Conservation (phyloP, 2,113 vertebrate species). For the Pagrus major region DNA sequence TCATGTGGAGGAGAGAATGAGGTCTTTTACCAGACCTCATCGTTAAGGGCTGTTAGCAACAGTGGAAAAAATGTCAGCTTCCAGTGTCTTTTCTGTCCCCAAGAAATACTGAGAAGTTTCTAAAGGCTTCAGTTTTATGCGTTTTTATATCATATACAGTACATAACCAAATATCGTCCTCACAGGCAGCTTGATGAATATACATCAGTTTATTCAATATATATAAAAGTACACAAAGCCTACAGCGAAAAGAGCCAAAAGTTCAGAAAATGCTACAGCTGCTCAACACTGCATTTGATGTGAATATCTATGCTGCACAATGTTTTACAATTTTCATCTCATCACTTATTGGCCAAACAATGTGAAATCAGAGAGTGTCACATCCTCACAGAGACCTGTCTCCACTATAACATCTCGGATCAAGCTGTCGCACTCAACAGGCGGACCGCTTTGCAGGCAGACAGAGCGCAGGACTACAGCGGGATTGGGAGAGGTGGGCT, state of each 20-base stretch:
- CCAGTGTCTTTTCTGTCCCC: background rate
- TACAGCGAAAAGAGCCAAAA: no score
- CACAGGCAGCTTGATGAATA: background rate
- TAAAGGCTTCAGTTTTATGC: background rate
- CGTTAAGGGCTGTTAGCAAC: conserved; percentile 7
- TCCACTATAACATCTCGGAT: no score
- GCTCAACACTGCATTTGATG: background rate
- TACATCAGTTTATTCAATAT: background rate
- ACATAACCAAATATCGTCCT: background rate
- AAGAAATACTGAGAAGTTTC: background rate
- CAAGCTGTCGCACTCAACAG: no score
- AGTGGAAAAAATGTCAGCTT: conserved; percentile 5
- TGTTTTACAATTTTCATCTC: no score
- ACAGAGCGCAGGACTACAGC: no score
- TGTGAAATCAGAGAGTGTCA: no score
- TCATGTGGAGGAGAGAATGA: conserved; percentile 28
- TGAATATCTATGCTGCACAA: background rate
- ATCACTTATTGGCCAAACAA: no score
- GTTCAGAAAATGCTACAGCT: no score
- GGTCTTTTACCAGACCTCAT: conserved; percentile 24
- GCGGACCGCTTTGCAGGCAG: no score
- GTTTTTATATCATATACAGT: background rate
- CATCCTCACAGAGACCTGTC: no score
- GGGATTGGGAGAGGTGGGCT: no score
- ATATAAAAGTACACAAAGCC: no score